These are phyloP conservation scores for Eupithecia vulgata DNA, from an alignment of 2,888 invertebrate genomes.

Conservation along the genomic window DNA sequence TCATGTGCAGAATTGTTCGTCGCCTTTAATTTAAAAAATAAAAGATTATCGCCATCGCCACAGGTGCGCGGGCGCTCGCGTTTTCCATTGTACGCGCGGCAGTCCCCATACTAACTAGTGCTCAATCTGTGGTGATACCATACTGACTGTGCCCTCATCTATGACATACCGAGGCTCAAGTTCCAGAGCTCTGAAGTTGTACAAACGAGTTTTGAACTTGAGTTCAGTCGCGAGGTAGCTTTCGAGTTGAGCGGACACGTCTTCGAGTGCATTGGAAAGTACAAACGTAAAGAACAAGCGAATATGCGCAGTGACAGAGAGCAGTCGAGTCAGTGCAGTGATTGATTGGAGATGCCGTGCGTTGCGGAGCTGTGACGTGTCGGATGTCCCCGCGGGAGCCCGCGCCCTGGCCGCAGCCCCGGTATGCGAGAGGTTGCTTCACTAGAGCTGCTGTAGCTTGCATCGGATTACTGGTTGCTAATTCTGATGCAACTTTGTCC, in stretches of 20 bases:
- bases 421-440: not conserved
- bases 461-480: not conserved
- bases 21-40: slow-evolving; percentile 61
- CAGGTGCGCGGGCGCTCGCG: slow-evolving; percentile 74
- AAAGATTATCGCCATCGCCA: slow-evolving; percentile 68
- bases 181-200: slow-evolving; percentile 50
- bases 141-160: slow-evolving; percentile 24
- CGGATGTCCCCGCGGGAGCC: not conserved
- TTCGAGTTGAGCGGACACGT: slow-evolving; percentile 47
- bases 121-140: slow-evolving; percentile 3
- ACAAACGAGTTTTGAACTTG: slow-evolving; percentile 35
- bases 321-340: slow-evolving; percentile 1
- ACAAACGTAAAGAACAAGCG: not conserved
- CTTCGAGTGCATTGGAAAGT: not conserved
- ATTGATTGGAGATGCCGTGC: not conserved
- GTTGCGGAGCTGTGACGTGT: not conserved
- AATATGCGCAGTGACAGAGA: slow-evolving; percentile 51
- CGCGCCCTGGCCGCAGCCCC: not conserved
- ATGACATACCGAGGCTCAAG: slow-evolving; percentile 53
- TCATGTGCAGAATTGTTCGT: slow-evolving; percentile 70
- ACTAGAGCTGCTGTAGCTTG: slow-evolving; percentile 36
- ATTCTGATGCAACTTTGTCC: slow-evolving; percentile 10
- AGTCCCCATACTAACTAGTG: slow-evolving; percentile 7
- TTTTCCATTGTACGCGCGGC: slow-evolving; percentile 69
- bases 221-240: slow-evolving; percentile 58